Conservation (phyloP, 1,140 invertebrate species). For the Zaprionus vittiger region DNA sequence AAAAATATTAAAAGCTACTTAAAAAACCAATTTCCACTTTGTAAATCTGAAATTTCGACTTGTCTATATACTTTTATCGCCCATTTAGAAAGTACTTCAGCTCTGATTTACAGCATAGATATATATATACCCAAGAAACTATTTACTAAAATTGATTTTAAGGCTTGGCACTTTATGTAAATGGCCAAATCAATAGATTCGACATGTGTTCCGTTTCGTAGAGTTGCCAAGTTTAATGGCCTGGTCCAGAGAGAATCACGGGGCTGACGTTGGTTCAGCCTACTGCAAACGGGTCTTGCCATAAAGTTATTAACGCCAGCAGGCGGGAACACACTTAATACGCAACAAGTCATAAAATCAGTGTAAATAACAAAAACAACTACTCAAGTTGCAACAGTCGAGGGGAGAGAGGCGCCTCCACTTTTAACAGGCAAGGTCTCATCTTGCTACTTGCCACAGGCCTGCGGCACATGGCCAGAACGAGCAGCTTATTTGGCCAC, state of each 20-base stretch:
- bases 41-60: not conserved
- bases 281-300: not conserved
- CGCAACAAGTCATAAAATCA: constrained; percentile 53
- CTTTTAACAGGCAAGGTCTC: constrained; percentile 23
- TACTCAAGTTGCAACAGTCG: constrained; percentile 9
- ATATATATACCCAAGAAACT: not conserved
- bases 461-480: constrained; percentile 11
- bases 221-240: not conserved
- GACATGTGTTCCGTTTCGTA: not conserved
- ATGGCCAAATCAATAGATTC: not conserved
- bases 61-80: not conserved
- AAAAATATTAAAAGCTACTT: not conserved
- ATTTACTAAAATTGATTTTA: not conserved
- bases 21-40: not conserved
- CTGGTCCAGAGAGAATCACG: not conserved
- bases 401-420: not conserved
- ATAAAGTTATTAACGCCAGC: constrained; percentile 5
- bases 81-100: not conserved
- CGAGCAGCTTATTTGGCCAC: constrained; percentile 57
- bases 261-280: not conserved
- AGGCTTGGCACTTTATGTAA: not conserved
- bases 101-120: not conserved
- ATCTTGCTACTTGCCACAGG: not conserved
- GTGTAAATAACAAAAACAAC: constrained; percentile 48
- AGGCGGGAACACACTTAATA: constrained; percentile 43